Conservation (phyloP, 2,113 vertebrate genomes). For the Cacatua alba region DNA sequence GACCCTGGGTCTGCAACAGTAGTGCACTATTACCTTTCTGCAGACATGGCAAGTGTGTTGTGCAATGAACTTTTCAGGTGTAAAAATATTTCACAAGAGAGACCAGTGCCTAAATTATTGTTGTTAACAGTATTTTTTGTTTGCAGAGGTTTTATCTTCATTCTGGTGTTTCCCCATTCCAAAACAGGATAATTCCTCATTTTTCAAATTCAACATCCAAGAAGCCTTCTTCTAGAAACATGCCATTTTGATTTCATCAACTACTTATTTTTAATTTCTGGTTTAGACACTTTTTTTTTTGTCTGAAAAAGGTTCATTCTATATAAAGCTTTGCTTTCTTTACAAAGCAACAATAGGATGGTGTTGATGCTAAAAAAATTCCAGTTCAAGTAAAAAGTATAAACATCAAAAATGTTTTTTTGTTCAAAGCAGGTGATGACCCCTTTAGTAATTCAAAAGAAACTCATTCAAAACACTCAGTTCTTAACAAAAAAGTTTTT, state of each 20-base stretch:
- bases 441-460: not conserved
- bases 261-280: not conserved
- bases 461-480: not conserved
- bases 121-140: not conserved
- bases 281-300: not conserved
- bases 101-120: not conserved
- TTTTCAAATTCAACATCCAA: not conserved
- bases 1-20: accelerated
- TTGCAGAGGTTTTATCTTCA: not conserved
- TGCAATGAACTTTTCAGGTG: not conserved
- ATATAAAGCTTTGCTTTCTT: not conserved
- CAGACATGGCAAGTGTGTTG: accelerated
- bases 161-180: not conserved
- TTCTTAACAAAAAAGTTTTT: not conserved
- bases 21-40: not conserved
- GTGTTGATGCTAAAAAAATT: not conserved
- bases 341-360: not conserved
- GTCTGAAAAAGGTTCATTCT: not conserved
- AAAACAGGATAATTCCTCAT: not conserved
- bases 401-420: not conserved
- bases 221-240: not conserved
- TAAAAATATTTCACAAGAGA: not conserved
- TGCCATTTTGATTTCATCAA: not conserved
- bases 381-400: not conserved
- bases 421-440: not conserved